Evolutionary conservation across 2,797 vertebrate genomes (phyloP).

Genomic region (Schizothorax lantsangensis): DNA sequence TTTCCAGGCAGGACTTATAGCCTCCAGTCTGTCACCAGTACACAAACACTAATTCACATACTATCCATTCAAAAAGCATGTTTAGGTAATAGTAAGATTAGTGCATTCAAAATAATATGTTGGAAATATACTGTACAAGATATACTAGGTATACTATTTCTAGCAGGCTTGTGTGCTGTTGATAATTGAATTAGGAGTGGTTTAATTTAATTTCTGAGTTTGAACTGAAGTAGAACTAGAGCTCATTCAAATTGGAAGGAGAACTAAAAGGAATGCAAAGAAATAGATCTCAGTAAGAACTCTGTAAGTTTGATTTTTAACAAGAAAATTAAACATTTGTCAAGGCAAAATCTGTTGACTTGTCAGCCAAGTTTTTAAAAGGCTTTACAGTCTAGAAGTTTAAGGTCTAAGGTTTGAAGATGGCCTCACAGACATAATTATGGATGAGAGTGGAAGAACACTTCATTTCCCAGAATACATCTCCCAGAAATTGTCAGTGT

Average conservation of each 20-base stretch:
- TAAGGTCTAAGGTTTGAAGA: background rate
- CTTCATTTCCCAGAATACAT: background rate
- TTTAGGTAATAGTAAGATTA: background rate
- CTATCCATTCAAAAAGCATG: background rate
- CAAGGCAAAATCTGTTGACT: background rate
- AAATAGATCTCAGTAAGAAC: background rate
- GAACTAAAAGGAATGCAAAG: too few species aligned
- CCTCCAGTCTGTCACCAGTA: conserved; percentile 44
- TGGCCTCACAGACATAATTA: background rate
- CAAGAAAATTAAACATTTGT: background rate
- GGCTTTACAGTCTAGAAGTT: background rate
- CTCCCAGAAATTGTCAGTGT: background rate
- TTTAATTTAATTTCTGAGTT: background rate
- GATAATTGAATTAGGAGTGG: background rate
- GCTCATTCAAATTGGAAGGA: background rate
- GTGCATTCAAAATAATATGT: background rate
- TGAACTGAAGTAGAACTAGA: background rate
- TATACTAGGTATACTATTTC: background rate
- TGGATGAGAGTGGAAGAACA: background rate
- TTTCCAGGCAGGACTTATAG: conserved; percentile 53
- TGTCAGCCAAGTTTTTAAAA: background rate
- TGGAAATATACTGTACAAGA: conserved; percentile 1
- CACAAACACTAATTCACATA: conserved; percentile 39
- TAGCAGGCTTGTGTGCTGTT: background rate
- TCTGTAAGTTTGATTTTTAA: background rate